A percentile compares a stretch with the other conserved stretches of the same genome.
Evolutionary conservation across 1,140 invertebrate species (phyloP).

Genomic region (Drosophila melanica): DNA sequence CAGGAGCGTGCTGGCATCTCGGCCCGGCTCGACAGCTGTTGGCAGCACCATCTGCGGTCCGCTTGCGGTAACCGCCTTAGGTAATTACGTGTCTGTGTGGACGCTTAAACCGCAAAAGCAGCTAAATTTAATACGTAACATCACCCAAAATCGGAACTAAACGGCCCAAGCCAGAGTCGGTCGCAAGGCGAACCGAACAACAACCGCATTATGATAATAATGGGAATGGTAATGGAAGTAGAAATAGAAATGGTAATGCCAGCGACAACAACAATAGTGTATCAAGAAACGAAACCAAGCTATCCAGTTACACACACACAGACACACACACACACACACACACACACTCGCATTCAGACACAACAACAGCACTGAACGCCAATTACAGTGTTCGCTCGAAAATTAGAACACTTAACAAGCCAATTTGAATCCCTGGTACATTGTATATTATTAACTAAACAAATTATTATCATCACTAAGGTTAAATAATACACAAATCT

Average conservation of each 20-base stretch:
- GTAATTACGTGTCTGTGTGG: constrained; percentile 14
- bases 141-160: constrained; percentile 38
- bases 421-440: too few relatives aligned
- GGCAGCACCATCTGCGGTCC: constrained; percentile 70
- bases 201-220: constrained; percentile 77
- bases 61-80: constrained; percentile 33
- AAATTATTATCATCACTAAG: too few relatives aligned
- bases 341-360: neutral
- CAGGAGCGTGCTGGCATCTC: constrained; percentile 72
- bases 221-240: constrained; percentile 63
- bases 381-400: constrained; percentile 26
- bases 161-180: constrained; percentile 32
- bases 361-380: constrained; percentile 1
- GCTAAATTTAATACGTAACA: constrained; percentile 10
- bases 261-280: constrained; percentile 13
- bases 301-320: constrained; percentile 34
- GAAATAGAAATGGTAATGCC: constrained; percentile 6
- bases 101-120: constrained; percentile 25
- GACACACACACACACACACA: constrained; percentile 6
- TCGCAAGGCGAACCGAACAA: constrained; percentile 50
- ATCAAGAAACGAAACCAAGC: constrained; percentile 36
- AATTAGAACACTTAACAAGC: too few relatives aligned
- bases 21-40: constrained; percentile 40
- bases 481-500: too few relatives aligned
- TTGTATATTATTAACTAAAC: too few relatives aligned